Conservation (phyloP, 2,113 vertebrate genomes). For the Sminthopsis crassicaudata region DNA sequence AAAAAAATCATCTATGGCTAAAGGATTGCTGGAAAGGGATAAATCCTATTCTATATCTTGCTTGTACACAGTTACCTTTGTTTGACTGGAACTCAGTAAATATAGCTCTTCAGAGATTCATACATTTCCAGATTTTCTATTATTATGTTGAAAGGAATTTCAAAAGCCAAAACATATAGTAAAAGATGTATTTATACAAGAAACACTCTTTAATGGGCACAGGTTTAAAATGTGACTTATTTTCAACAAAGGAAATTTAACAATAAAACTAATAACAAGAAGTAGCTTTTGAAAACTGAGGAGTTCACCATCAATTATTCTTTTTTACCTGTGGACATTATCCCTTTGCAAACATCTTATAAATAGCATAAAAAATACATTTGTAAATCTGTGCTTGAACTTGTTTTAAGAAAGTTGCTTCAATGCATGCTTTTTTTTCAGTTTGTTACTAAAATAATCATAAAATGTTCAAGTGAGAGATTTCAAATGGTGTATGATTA, state of each 20-base stretch:
- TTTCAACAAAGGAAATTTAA: background rate
- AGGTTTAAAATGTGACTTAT: slow-evolving; percentile 8
- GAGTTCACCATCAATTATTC: background rate
- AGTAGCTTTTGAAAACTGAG: background rate
- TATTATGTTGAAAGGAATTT: slow-evolving; percentile 42
- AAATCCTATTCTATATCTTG: slow-evolving; percentile 62
- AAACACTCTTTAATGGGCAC: slow-evolving; percentile 10
- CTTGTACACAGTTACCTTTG: slow-evolving; percentile 46
- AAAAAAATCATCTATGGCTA: slow-evolving; percentile 66
- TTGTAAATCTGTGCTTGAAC: background rate
- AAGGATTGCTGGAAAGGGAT: slow-evolving; percentile 73
- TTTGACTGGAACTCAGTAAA: slow-evolving; percentile 66
- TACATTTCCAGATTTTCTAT: slow-evolving; percentile 55
- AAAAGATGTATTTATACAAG: background rate
- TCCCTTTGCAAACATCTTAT: slow-evolving; percentile 9
- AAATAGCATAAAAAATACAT: background rate
- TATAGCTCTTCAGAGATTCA: slow-evolving; percentile 38
- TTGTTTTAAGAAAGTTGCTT: background rate
- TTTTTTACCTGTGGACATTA: background rate
- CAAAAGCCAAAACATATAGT: background rate
- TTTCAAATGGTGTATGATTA: background rate
- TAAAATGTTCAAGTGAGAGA: background rate
- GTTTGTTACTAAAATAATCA: slow-evolving; percentile 1
- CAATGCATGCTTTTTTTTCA: slow-evolving; percentile 7
- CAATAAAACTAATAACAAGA: background rate